Evolutionary conservation across 2,888 invertebrate genomes (phyloP).

Genomic region (Thumatha senex): DNA sequence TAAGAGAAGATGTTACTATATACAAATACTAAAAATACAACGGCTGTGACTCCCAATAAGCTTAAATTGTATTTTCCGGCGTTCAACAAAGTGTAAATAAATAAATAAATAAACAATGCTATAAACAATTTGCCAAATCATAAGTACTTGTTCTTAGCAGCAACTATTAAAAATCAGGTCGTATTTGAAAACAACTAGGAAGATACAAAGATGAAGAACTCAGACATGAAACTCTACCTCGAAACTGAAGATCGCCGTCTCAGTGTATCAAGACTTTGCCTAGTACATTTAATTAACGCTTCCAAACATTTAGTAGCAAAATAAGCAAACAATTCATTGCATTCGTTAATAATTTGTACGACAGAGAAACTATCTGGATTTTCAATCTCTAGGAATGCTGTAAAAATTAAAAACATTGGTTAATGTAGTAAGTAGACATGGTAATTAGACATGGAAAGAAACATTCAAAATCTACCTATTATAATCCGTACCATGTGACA

Average conservation of each 20-base stretch:
- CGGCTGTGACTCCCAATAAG: too few species aligned
- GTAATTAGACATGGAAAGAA: too few species aligned
- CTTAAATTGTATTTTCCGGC: too few species aligned
- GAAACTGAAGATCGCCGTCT: slow-evolving; percentile 84
- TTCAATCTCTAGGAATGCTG: slow-evolving; percentile 86
- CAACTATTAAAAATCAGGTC: too few species aligned
- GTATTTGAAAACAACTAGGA: not conserved
- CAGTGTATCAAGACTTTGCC: slow-evolving; percentile 88
- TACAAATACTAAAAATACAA: too few species aligned
- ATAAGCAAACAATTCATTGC: slow-evolving; percentile 91
- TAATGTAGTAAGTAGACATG: too few species aligned
- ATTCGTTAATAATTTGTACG: slow-evolving; percentile 86
- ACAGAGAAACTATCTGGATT: slow-evolving; percentile 84
- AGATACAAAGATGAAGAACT: not conserved
- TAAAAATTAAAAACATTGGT: slow-evolving; percentile 12
- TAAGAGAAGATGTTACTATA: not conserved
- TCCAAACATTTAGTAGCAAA: slow-evolving; percentile 90
- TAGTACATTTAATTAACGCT: slow-evolving; percentile 89
- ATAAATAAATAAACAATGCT: too few species aligned
- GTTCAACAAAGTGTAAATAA: too few species aligned
- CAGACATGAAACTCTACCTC: slow-evolving; percentile 45
- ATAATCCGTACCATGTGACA: too few species aligned
- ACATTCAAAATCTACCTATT: too few species aligned
- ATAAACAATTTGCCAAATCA: too few species aligned
- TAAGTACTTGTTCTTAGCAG: too few species aligned